Evolutionary conservation across 1,140 invertebrate species (phyloP).

Genomic region (Pseudobourletiella spinata): DNA sequence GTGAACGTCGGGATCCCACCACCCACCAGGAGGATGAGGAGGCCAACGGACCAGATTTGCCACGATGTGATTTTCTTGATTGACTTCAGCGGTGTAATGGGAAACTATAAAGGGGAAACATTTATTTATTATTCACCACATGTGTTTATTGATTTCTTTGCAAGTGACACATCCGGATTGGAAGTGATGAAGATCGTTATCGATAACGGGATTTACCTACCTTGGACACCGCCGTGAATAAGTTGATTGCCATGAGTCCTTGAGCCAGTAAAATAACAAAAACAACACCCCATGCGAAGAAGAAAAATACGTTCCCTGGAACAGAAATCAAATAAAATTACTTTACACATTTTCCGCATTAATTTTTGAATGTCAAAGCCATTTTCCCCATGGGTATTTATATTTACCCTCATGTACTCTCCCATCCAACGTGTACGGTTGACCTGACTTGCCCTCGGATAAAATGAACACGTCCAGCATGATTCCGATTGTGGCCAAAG

Average conservation of each 20-base stretch:
- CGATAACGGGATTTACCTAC: too few relatives aligned
- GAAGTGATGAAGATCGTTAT: too few relatives aligned
- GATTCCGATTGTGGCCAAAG: conserved; percentile 2
- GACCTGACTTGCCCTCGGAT: background rate
- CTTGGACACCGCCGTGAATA: background rate
- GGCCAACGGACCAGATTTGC: background rate
- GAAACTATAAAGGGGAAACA: too few relatives aligned
- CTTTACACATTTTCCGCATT: too few relatives aligned
- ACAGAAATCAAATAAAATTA: background rate
- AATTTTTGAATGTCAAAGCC: too few relatives aligned
- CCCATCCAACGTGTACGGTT: background rate
- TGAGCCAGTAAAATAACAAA: background rate
- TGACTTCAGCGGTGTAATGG: background rate
- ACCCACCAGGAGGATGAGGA: background rate
- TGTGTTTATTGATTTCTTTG: too few relatives aligned
- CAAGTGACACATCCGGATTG: too few relatives aligned
- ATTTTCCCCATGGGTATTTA: too few relatives aligned
- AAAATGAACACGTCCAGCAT: background rate
- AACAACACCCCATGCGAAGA: background rate
- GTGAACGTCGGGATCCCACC: background rate
- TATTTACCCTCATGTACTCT: background rate
- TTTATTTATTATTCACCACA: too few relatives aligned
- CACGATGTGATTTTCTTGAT: conserved; percentile 5
- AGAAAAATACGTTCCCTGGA: background rate
- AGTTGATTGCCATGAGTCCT: conserved; percentile 7